Base-by-base conservation (phyloP, 2,797 vertebrate genomes). In the Diceros bicornis region DNA sequence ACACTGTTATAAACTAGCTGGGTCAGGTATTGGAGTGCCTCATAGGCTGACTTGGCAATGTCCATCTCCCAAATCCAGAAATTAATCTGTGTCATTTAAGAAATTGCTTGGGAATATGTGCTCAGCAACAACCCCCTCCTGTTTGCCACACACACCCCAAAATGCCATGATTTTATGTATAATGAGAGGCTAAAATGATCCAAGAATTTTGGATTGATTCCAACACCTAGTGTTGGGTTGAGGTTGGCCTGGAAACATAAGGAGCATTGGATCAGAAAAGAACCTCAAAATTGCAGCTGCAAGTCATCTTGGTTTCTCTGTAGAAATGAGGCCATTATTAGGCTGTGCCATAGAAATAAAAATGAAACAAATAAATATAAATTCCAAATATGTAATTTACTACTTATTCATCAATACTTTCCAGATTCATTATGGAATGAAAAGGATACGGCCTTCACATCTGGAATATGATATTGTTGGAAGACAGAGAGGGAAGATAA, bases 151-250 rank as follows among this genome's bases (percentile, higher is more conserved):
- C 14, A 64, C 12, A 16, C 34, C 23, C 14, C 21, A 4, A 50
- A 85, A 77, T 77, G 18, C 8, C 77, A 44, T 92, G 32, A 75
- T 81, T 71, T 95, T 87, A 57, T 68, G 21, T 75, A 37, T 47
- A 90, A 82, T 77, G 68, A 95, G n/a, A 72, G 20, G 14, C 27
- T 96, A 87, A 88, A 82, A 92, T 32, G 62, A 97, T 74, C 44
- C 52, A 89, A 91, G 78, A 89, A 92, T 82, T 91, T 90, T 92
- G 82, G 57, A 69, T 72, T 71, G n/a, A 29, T 64, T 37, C 29
- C 50, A 74, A n/a, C 3, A 32, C 77, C 25, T 66, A 89, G 25
- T 89, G 41, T 41, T 41, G 41, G 41, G 41, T 41, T 41, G 57
- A 96, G 4, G 23, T 86, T 89, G 57, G 72, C 55, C 50, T 37